Evolutionary conservation across 2,888 invertebrate species (phyloP), one percentile per base, ranked within the genome.

Genomic region (Taenaris catops): DNA sequence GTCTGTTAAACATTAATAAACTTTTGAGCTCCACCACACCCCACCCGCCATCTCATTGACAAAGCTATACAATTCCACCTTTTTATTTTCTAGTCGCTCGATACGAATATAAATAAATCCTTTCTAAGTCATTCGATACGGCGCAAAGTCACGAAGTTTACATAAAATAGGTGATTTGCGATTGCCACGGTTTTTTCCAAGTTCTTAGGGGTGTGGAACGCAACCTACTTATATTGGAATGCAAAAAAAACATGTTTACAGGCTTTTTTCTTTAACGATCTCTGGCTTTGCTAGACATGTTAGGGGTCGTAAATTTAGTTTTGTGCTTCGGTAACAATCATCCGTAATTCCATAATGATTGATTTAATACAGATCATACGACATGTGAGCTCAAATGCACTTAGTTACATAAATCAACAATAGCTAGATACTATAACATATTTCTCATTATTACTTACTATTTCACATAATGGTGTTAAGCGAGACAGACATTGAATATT

Each of bases 161-260:
- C 86, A 84, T 86, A 83, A 86, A 84, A 78, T 81, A 76, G 68
- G 74, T 73, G 79, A 79, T 81, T 83, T 80, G 79, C 69, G 71
- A 80, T 80, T 69, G 66, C 72, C 68, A 65, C 56, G 63, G 64
- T 69, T 68, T 72, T 78, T 84, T 79, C 58, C 53, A 41, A 54
- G 46, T 63, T 63, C 61, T 54, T 49, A 58, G 55, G 65, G 80
- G 72, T 69, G 73, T 63, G 50, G 51, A 47, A 44, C 51, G 25
- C 42, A 32, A 50, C 57, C 56, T 62, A 66, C 69, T 67, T 59
- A 65, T 69, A 64, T 65, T 63, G 51, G 55, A 63, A 61, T 49
- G 53, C 49, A 34, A 46, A 67, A n/a, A n/a, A 79, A 81, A 75
- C 65, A 73, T 81, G 80, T 83, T 81, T 79, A 80, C 80, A 78